Percentiles rank a stretch among this genome's conserved stretches.
These are phyloP conservation scores for Salpingus planirostris DNA, from an alignment of 2,888 invertebrate species.

Conservation along the genomic window DNA sequence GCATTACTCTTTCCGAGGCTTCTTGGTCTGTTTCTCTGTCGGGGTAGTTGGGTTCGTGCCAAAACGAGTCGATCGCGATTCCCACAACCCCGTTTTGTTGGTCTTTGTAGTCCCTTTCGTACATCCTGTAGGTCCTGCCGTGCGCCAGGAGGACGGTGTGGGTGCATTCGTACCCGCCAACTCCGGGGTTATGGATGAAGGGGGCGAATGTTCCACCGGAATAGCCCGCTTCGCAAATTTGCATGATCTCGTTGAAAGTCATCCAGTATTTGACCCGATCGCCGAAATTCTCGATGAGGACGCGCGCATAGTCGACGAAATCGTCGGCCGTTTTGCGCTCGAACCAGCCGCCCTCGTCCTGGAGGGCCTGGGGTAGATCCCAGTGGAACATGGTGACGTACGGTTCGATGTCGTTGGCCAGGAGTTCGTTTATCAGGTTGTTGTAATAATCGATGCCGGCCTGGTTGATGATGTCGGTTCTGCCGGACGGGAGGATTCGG, in stretches of 20 bases:
- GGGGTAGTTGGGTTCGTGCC: slow-evolving; percentile 52
- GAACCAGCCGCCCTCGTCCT: slow-evolving; percentile 54
- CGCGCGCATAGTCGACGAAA: slow-evolving; percentile 51
- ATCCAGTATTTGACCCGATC: slow-evolving; percentile 53
- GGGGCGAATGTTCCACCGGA: slow-evolving; percentile 46
- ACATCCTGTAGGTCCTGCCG: slow-evolving; percentile 55
- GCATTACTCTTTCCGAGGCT: slow-evolving; percentile 45
- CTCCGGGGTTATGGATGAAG: slow-evolving; percentile 30
- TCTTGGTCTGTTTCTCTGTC: slow-evolving; percentile 47
- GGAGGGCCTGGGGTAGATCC: slow-evolving; percentile 17
- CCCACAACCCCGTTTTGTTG: slow-evolving; percentile 45
- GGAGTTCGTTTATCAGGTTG: slow-evolving; percentile 61
- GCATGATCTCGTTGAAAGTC: slow-evolving; percentile 52
- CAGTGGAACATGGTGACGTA: slow-evolving; percentile 25
- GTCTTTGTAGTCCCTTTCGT: slow-evolving; percentile 50
- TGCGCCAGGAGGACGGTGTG: slow-evolving; percentile 59
- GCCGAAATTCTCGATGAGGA: slow-evolving; percentile 48
- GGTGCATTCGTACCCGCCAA: slow-evolving; percentile 56
- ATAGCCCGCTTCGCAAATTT: slow-evolving; percentile 43
- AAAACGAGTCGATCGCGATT: slow-evolving; percentile 44
- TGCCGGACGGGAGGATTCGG: slow-evolving; percentile 48
- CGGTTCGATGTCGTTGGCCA: slow-evolving; percentile 41
- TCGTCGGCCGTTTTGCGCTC: slow-evolving; percentile 52
- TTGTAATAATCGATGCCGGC: slow-evolving; percentile 66
- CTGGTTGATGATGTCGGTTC: slow-evolving; percentile 53